Evolutionary conservation across 35 echinoderm and acorn worm species (phyloP), one percentile per base, ranked within the genome.

Genomic region (Lytechinus variegatus): DNA sequence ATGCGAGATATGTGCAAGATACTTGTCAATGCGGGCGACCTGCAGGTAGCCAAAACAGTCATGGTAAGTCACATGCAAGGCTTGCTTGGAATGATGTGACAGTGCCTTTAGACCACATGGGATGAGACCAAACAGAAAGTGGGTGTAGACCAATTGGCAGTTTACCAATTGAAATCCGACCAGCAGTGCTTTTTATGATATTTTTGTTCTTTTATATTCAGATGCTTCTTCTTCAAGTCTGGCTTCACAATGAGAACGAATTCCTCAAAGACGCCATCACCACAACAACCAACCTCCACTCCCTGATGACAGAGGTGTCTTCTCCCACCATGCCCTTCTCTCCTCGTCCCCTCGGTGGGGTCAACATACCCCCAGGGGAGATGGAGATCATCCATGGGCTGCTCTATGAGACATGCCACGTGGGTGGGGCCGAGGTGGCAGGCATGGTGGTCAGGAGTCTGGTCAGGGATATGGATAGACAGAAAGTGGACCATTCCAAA

Each of bases 201-300:
- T 79, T 7, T 8, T n/a, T 27, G 4, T 55, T 56, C 8, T 94
- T 94, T 24, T 93, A 19, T n/a, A 16, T 53, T 53, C 57, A 99
- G 98, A 96, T 96, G 89, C 87, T 99, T 86, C 96, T 99, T 66
- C 93, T 99, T 9, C 96, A 97, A 96, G 95, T 99, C 9, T 99
- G 98, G 97, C 96, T 99, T 21, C 54, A 94, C 52, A 95, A 97
- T 27, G 98, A 99, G 87, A 58, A 94, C 27, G 96, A 97, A 13
- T 94, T 99, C 27, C 93, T 98, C 10, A 93, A 92, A 86, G 71
- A 95, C 9, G 52, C 92, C 19, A 13, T 54, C 3, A 87, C 71
- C 6, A 61, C 96, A 16, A 95, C 87, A 9, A 56, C 55, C 10
- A 89, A 95, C 96, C 86, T 96, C 19, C 95, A 94, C 86, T 12